Conservation (phyloP, 2,113 vertebrate genomes). For the Etia nguti region DNA sequence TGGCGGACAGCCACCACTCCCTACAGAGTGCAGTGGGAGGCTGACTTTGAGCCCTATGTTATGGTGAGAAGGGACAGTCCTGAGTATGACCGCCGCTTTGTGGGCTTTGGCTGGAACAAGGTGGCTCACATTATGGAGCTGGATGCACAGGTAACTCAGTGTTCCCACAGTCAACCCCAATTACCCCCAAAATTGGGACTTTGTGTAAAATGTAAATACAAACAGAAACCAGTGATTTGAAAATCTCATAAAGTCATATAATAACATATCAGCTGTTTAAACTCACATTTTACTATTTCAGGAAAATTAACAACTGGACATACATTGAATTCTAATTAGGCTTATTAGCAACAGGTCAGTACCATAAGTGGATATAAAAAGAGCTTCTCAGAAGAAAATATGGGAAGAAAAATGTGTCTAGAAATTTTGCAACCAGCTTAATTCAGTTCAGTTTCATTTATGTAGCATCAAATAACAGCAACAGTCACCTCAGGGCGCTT, state of each 20-base stretch:
- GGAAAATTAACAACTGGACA: background rate
- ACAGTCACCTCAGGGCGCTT: fast-evolving
- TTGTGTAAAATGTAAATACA: background rate
- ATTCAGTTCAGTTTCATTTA: background rate
- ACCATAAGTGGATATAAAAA: background rate
- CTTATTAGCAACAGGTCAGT: background rate
- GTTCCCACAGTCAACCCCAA: background rate
- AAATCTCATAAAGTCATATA: background rate
- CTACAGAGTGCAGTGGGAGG: conserved; percentile 95
- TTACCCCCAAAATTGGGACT: background rate
- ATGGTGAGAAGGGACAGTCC: conserved; percentile 92
- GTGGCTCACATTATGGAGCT: conserved; percentile 99
- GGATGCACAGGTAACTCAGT: conserved; percentile 86
- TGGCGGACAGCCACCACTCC: conserved; percentile 97
- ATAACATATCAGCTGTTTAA: background rate
- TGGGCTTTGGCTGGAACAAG: conserved; percentile 99
- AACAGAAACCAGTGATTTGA: background rate
- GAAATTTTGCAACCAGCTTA: fast-evolving
- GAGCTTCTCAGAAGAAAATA: background rate
- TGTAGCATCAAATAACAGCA: background rate
- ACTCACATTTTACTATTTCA: background rate
- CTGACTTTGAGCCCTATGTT: conserved; percentile 97
- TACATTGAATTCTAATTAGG: background rate
- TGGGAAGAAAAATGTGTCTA: fast-evolving
- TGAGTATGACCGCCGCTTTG: conserved; percentile 94